Conservation (phyloP, 2,888 invertebrate genomes). For the Lapara coniferarum region DNA sequence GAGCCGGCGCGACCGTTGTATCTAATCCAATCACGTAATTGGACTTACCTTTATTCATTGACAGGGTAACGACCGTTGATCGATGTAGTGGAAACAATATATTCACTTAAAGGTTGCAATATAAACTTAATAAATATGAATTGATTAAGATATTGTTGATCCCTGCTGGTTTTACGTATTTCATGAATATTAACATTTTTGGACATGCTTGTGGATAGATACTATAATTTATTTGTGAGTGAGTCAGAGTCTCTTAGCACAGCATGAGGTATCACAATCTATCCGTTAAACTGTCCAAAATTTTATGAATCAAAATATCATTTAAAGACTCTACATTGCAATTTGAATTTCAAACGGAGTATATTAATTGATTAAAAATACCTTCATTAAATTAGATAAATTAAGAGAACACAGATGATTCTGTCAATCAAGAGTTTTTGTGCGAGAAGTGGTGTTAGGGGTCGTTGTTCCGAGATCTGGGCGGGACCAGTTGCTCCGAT, state of each 20-base stretch:
- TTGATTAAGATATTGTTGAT: too few species aligned
- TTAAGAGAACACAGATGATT: constrained; percentile 33
- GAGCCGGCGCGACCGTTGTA: constrained; percentile 45
- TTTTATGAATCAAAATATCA: too few species aligned
- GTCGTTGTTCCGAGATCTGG: constrained; percentile 35
- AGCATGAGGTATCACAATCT: too few species aligned
- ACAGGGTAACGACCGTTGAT: constrained; percentile 44
- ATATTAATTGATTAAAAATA: not conserved
- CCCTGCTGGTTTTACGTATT: not conserved
- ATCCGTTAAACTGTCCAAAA: too few species aligned
- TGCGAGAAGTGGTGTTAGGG: constrained; percentile 38
- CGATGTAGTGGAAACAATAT: constrained; percentile 9
- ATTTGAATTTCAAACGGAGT: not conserved
- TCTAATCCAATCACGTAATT: constrained; percentile 80
- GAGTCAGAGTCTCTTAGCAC: too few species aligned
- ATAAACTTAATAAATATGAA: too few species aligned
- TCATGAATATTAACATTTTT: too few species aligned
- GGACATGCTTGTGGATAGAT: too few species aligned
- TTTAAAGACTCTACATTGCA: not conserved
- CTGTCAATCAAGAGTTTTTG: constrained; percentile 44
- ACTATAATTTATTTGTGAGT: too few species aligned
- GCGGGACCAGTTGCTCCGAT: constrained; percentile 44
- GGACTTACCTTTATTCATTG: constrained; percentile 76
- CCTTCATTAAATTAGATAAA: constrained; percentile 44
- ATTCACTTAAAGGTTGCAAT: not conserved